Evolutionary conservation across 2,113 vertebrate genomes (phyloP).

Genomic region (Sander lucioperca): DNA sequence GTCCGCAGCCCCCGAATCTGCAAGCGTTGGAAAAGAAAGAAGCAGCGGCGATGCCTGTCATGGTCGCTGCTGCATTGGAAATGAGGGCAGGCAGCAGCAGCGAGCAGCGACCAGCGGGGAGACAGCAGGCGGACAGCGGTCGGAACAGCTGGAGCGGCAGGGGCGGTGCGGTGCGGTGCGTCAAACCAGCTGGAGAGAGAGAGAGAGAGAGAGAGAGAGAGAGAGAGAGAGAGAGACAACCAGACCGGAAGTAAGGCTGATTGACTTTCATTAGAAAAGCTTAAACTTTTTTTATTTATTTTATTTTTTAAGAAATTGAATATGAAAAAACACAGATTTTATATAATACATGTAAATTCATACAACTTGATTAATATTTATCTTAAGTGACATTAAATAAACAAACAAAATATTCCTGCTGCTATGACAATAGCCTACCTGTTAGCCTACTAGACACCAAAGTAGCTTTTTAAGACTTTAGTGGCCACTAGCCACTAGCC

Average conservation of each 20-base stretch:
- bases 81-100: conserved; percentile 69
- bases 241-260: conserved; percentile 51
- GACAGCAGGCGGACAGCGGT: conserved; percentile 67
- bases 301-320: too few species aligned
- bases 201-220: background rate
- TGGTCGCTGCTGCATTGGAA: conserved; percentile 89
- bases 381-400: background rate
- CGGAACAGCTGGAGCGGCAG: conserved; percentile 83
- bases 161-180: conserved; percentile 75
- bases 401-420: background rate
- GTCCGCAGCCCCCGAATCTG: conserved; percentile 94
- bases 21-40: conserved; percentile 97
- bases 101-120: conserved; percentile 63
- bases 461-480: too few species aligned
- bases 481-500: too few species aligned
- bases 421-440: too few species aligned
- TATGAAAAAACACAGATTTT: background rate
- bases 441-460: too few species aligned
- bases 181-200: conserved; percentile 31
- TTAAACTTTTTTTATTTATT: too few species aligned
- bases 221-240: conserved; percentile 6
- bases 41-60: conserved; percentile 97
- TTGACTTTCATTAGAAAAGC: conserved; percentile 55
- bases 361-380: background rate
- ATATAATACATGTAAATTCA: background rate